phyloP scores from a whole-genome alignment of 2,888 invertebrate species.

The Standfussiana lucernea region DNA sequence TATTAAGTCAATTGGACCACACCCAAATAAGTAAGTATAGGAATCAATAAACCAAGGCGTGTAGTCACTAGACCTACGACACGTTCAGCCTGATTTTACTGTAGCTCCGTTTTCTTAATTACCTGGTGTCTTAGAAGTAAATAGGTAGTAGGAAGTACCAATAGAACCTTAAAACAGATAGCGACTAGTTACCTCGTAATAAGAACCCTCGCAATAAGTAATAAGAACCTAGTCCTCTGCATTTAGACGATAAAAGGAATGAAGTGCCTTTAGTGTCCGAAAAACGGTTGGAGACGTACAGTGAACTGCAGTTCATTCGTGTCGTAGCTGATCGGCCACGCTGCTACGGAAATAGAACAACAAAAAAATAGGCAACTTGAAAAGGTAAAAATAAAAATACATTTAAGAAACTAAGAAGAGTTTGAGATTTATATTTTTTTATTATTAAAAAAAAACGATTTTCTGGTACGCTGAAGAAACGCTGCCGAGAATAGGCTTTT shows the following conservation, averaged over 20 bases:
- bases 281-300: neutral
- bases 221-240: neutral
- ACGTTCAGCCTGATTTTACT: neutral
- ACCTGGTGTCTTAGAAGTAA: neutral
- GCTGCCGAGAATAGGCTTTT: neutral
- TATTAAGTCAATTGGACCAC: too few relatives aligned
- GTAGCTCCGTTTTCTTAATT: neutral
- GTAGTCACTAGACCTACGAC: neutral
- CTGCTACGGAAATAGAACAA: neutral
- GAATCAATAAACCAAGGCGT: neutral
- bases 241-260: neutral
- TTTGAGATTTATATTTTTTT: neutral
- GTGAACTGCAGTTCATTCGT: neutral
- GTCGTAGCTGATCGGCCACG: neutral
- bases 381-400: neutral
- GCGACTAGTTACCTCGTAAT: neutral
- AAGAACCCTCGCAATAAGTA: too few relatives aligned
- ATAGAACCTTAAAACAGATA: neutral
- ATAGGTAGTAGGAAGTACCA: neutral
- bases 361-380: neutral
- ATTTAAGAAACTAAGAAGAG: neutral
- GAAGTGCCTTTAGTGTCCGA: neutral
- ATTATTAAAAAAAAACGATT: neutral
- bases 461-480: neutral
- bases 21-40: neutral